These are phyloP conservation scores for Drosophila neonasuta DNA, from an alignment of 2,888 invertebrate genomes.

Conservation along the genomic window DNA sequence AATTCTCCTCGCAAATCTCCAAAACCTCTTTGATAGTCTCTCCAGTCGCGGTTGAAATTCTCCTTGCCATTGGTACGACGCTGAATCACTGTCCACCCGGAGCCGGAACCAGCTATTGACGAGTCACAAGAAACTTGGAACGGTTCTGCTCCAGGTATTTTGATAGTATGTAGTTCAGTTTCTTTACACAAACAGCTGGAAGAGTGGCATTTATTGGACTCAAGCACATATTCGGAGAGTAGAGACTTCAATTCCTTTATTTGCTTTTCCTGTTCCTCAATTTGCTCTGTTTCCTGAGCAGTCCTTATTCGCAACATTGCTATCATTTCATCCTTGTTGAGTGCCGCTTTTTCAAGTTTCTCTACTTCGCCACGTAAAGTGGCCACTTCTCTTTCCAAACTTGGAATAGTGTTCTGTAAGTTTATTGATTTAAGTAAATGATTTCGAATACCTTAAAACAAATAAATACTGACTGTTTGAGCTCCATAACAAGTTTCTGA, in stretches of 20 bases:
- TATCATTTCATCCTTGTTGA: constrained; percentile 49
- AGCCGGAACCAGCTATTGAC: constrained; percentile 84
- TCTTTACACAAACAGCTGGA: constrained; percentile 45
- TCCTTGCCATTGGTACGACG: constrained; percentile 86
- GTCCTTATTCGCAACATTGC: constrained; percentile 44
- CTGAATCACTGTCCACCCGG: constrained; percentile 88
- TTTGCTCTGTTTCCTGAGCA: constrained; percentile 34
- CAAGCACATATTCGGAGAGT: constrained; percentile 1
- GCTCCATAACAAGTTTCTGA: not conserved
- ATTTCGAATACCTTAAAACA: not conserved
- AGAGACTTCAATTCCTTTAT: constrained; percentile 3
- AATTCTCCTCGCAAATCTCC: constrained; percentile 87
- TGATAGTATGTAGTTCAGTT: constrained; percentile 30
- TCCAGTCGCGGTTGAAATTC: constrained; percentile 86
- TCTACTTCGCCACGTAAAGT: not conserved
- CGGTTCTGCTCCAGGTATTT: constrained; percentile 69
- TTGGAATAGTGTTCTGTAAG: constrained; percentile 17
- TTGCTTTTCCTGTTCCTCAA: constrained; percentile 32
- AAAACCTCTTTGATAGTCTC: constrained; percentile 86
- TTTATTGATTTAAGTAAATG: not conserved
- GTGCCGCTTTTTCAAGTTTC: constrained; percentile 17
- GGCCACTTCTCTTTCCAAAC: constrained; percentile 18
- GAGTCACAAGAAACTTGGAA: constrained; percentile 84
- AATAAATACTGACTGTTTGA: constrained; percentile 15
- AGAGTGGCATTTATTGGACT: constrained; percentile 39